These are phyloP conservation scores for Peromyscus melanophrys DNA, from an alignment of 2,797 vertebrate species.

Conservation along the genomic window DNA sequence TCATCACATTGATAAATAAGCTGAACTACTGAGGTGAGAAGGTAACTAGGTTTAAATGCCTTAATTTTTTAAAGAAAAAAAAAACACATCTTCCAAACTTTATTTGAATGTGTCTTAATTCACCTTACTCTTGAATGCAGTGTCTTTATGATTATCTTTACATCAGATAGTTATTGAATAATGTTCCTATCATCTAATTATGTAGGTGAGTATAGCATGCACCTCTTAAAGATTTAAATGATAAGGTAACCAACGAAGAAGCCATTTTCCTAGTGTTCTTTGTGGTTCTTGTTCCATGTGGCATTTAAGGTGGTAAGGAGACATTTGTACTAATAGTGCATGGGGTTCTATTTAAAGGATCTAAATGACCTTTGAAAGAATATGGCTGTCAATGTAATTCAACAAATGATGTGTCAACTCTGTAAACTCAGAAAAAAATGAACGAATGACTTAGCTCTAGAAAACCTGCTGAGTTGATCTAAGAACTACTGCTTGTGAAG, in stretches of 20 bases:
- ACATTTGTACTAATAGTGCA: not conserved
- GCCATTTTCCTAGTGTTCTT: not conserved
- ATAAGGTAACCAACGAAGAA: not conserved
- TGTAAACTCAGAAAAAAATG: not conserved
- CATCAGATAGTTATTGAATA: not conserved
- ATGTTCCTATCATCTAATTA: not conserved
- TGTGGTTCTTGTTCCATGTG: not conserved
- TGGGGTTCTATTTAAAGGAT: not conserved
- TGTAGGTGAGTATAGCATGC: not conserved
- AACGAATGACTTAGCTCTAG: not conserved
- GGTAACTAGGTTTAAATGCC: not conserved
- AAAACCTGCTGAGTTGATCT: not conserved
- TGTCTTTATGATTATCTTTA: not conserved
- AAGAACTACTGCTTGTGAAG: not conserved
- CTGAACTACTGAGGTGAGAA: not conserved
- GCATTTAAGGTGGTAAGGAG: not conserved
- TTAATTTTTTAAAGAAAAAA: not conserved
- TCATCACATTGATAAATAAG: not conserved
- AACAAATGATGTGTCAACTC: not conserved
- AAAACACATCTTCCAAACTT: not conserved
- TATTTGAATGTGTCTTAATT: not conserved
- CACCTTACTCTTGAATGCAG: not conserved
- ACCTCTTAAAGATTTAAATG: not conserved
- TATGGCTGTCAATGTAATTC: not conserved
- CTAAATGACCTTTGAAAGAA: slow-evolving; percentile 1